Evolutionary conservation across 2,888 invertebrate species (phyloP), one percentile per base, ranked within the genome.

Genomic region (Noctua fimbriata): DNA sequence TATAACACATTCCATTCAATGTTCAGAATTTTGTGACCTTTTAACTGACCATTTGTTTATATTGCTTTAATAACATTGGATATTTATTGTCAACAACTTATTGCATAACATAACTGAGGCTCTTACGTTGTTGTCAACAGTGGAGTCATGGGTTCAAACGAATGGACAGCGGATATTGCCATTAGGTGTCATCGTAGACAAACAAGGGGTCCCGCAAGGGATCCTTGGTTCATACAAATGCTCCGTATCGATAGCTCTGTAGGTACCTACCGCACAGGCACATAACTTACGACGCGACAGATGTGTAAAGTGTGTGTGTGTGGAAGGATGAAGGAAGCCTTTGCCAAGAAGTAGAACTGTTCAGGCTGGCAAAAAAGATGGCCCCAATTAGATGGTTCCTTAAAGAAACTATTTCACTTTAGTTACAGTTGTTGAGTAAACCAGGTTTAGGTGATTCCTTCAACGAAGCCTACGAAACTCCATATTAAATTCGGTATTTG

Each of bases 111-210:
- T 72, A n/a, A 32, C n/a, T 47, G 44, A 79, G 28, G 36, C 10
- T n/a, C 28, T 21, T 32, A 41, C 63, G 44, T 44, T 60, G 16
- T 58, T n/a, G 78, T 60, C 18, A 49, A 70, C 14, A 36, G 24
- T 69, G 28, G 55, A 18, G 3, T 32, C 44, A 47, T 36, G 47
- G 28, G 28, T 41, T 78, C 18, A 55, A 65, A 7, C 49, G 28
- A n/a, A 52, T 44, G 32, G n/a, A 12, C 10, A 77, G 32, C 79
- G 77, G 77, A 77, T 77, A 32, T 79, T 52, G 14, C 28, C 14
- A 24, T 36, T 47, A 76, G n/a, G 16, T 47, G n/a, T n/a, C 58
- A 36, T 60, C 60, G 18, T 32, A 28, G 32, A 36, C n/a, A 44
- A 75, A 67, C 16, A 28, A 18, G 78, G 49, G 36, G 28, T 41